Evolutionary conservation across 2,888 invertebrate genomes (phyloP).

Genomic region (Drosophila koepferae): DNA sequence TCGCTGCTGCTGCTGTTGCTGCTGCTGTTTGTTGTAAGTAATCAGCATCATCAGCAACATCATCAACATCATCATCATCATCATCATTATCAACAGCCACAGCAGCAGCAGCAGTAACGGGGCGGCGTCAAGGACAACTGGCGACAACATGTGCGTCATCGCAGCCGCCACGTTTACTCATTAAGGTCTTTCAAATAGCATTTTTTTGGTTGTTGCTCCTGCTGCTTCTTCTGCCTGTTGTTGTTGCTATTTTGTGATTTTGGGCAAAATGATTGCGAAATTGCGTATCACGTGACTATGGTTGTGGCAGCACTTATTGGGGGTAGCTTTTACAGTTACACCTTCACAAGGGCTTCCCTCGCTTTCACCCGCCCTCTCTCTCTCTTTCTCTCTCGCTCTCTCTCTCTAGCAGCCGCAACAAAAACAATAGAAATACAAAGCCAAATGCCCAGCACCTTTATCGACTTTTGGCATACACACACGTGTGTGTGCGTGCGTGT

Average conservation of each 20-base stretch:
- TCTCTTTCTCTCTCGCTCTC: neutral
- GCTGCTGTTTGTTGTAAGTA: slow-evolving; percentile 68
- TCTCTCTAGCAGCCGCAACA: slow-evolving; percentile 47
- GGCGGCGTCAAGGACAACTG: slow-evolving; percentile 73
- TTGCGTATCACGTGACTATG: slow-evolving; percentile 56
- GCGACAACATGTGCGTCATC: slow-evolving; percentile 76
- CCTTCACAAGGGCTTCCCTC: slow-evolving; percentile 49
- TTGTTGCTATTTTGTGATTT: slow-evolving; percentile 49
- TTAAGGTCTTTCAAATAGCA: slow-evolving; percentile 58
- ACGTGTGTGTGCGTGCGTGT: slow-evolving; percentile 14
- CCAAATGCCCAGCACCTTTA: slow-evolving; percentile 71
- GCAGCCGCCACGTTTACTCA: slow-evolving; percentile 77
- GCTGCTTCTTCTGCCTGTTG: neutral
- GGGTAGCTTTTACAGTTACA: slow-evolving; percentile 73
- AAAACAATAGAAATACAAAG: slow-evolving; percentile 60
- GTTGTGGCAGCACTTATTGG: slow-evolving; percentile 35
- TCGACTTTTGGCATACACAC: slow-evolving; percentile 58
- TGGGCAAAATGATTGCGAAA: slow-evolving; percentile 70
- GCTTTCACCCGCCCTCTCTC: neutral
- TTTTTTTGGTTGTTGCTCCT: slow-evolving; percentile 9
- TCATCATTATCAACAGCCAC: slow-evolving; percentile 17
- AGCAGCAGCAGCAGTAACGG: slow-evolving; percentile 7
- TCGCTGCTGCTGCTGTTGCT: slow-evolving; percentile 26
- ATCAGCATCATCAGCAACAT: slow-evolving; percentile 76
- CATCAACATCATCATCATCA: slow-evolving; percentile 61